Conservation (phyloP, 2,797 vertebrate genomes). For the Chrosomus eos region DNA sequence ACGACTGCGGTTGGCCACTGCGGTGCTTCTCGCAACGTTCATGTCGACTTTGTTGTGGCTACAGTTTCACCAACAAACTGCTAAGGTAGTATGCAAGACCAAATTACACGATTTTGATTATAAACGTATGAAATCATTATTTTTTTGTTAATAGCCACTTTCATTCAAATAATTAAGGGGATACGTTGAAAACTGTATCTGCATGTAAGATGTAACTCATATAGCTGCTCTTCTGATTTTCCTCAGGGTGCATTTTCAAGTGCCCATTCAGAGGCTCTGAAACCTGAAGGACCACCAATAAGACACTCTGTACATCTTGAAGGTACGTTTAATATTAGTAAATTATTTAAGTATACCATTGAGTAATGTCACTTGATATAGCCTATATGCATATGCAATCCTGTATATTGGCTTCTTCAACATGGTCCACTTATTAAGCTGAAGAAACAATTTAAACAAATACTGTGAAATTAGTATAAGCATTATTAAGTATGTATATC, state of each 20-base stretch:
- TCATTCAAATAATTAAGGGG: not conserved
- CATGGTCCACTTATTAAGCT: not conserved
- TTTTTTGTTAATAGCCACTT: not conserved
- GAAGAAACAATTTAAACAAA: not conserved
- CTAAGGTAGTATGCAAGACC: not conserved
- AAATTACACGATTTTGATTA: not conserved
- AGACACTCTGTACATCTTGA: not conserved
- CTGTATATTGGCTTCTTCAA: not conserved
- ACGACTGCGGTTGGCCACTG: slow-evolving; percentile 20
- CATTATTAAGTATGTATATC: not conserved
- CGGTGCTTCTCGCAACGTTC: slow-evolving; percentile 3
- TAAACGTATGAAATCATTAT: not conserved
- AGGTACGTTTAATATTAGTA: not conserved
- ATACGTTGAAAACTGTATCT: not conserved
- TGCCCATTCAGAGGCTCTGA: not conserved
- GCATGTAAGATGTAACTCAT: not conserved
- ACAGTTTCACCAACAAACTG: not conserved
- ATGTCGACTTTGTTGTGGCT: not conserved
- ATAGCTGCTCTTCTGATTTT: not conserved
- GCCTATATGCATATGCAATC: not conserved
- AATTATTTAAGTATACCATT: not conserved
- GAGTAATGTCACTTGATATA: not conserved
- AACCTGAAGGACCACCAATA: not conserved
- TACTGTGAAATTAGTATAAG: not conserved
- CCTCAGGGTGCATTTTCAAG: not conserved